Conservation (phyloP, 2,797 vertebrate genomes). For the Alca torda region DNA sequence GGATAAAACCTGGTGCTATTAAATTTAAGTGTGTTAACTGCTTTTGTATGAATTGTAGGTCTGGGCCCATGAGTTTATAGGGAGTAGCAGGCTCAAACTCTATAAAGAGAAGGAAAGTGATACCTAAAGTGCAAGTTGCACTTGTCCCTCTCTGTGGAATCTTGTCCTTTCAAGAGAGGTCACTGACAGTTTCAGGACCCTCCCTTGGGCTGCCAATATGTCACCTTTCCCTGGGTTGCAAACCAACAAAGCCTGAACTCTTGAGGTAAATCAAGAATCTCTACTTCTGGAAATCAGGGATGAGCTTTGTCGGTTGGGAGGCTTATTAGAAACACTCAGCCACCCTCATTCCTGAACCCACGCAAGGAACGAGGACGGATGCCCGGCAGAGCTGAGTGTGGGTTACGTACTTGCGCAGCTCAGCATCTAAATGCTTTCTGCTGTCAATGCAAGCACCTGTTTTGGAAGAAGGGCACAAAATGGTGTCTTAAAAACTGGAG, state of each 20-base stretch:
- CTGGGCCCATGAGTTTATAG: neutral
- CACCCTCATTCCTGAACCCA: neutral
- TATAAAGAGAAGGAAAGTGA: neutral
- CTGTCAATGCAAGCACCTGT: neutral
- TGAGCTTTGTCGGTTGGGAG: neutral
- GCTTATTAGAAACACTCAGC: neutral
- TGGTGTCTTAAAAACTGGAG: neutral
- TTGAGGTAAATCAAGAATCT: neutral
- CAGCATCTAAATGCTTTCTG: neutral
- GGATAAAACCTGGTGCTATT: neutral
- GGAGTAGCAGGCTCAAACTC: neutral
- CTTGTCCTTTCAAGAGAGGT: neutral
- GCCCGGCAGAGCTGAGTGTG: neutral
- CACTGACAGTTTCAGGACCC: neutral
- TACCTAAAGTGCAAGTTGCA: neutral
- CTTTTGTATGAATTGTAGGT: neutral
- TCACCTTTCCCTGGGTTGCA: neutral
- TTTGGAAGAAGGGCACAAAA: neutral
- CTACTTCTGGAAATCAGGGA: neutral
- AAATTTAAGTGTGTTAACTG: neutral
- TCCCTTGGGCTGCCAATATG: neutral
- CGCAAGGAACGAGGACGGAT: rapidly evolving
- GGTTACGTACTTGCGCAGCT: neutral
- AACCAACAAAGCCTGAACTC: neutral
- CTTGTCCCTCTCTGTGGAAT: neutral